Percentiles rank a stretch among this genome's conserved stretches.
Evolutionary conservation across 1,140 invertebrate genomes (phyloP).

Genomic region (Drosophila ironensis): DNA sequence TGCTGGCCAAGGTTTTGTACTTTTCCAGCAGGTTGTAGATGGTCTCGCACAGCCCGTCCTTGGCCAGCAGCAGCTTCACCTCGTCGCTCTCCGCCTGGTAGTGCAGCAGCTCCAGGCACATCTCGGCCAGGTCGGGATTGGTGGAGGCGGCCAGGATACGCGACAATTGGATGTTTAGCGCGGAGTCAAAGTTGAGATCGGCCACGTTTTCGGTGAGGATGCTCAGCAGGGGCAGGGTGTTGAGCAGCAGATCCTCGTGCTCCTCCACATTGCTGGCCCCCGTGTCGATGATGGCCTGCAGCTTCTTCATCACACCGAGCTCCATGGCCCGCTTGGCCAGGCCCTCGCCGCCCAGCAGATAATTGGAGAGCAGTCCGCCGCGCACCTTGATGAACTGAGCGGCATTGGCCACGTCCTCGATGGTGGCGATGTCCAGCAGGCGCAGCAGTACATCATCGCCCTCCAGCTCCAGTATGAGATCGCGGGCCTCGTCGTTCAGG

Average conservation of each 20-base stretch:
- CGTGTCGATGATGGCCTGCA: conserved; percentile 83
- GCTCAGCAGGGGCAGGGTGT: conserved; percentile 88
- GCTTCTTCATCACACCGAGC: conserved; percentile 85
- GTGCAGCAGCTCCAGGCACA: conserved; percentile 89
- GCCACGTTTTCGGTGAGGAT: conserved; percentile 88
- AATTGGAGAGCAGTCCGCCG: conserved; percentile 90
- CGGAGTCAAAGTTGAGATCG: conserved; percentile 84
- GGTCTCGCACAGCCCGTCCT: conserved; percentile 88
- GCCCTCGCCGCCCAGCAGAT: conserved; percentile 88
- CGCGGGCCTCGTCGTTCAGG: conserved; percentile 89
- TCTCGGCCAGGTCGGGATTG: conserved; percentile 87
- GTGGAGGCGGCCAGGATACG: conserved; percentile 85
- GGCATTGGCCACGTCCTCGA: conserved; percentile 73
- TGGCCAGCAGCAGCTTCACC: conserved; percentile 89
- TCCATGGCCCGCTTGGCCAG: conserved; percentile 86
- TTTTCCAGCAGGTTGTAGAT: conserved; percentile 89
- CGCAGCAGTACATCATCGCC: conserved; percentile 84
- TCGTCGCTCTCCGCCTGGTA: conserved; percentile 90
- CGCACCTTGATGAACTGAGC: conserved; percentile 84
- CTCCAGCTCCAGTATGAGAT: conserved; percentile 85
- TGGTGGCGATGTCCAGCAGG: conserved; percentile 80
- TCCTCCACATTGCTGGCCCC: conserved; percentile 81
- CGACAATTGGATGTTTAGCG: conserved; percentile 84
- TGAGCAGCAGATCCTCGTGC: conserved; percentile 85
- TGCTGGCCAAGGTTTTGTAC: conserved; percentile 85